Evolutionary conservation across 2,888 invertebrate species (phyloP), one percentile per base, ranked within the genome.

Genomic region (Trachelus iudaicus): DNA sequence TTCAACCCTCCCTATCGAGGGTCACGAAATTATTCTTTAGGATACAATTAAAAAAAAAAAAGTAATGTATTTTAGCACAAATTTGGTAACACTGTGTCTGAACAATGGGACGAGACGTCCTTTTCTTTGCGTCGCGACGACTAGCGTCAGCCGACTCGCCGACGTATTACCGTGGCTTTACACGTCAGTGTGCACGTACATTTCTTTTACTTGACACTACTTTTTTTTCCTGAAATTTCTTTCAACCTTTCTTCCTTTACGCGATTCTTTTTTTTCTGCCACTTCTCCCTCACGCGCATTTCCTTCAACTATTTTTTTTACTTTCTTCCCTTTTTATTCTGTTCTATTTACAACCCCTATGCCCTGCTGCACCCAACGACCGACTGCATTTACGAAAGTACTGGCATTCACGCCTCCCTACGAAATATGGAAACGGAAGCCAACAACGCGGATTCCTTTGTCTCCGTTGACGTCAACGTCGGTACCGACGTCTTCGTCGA

Each of bases 31-130:
- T 40, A 40, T 15, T 15, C 0, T 23, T 23, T 56, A 1, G 23
- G 40, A 4, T 56, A 23, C 6, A 6, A 23, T 9, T 15, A 6
- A 23, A 9, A 6, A 40, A 6, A 40, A 23, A 56, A 23, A 40
- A 23, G 1, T 23, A 2, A 15, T 87, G 85, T 85, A 86, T 88
- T 88, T 86, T 84, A 85, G 84, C 82, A 0, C 83, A 86, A 87
- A 85, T 85, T 56, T 9, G 84, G 86, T 82, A 84, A 86, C 83
- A 86, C 86, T 82, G 83, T 84, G 82, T 83, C 83, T 81, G 84
- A 86, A 87, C 84, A 88, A 89, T 85, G 79, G 80, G 84, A 84
- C 83, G 83, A 87, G 88, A 87, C 87, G 82, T 83, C 83, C 83
- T 85, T 86, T 85, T 82, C 80, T 85, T 82, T 81, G 81, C 74